These are phyloP conservation scores for Tricholaema leucomelas DNA, from an alignment of 2,113 vertebrate species.

Conservation along the genomic window DNA sequence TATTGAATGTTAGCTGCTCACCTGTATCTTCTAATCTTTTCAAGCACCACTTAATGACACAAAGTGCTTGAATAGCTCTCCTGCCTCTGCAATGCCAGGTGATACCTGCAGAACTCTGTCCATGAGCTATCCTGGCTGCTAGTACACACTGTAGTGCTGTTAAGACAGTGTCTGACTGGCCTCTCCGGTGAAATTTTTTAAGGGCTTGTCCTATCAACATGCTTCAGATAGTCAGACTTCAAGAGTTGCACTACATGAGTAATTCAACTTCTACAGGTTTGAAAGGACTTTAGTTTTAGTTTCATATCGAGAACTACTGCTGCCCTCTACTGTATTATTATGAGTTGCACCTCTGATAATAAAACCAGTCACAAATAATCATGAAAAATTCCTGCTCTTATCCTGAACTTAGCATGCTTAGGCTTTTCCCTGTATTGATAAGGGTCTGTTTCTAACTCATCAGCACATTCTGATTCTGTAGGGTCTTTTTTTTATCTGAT, in stretches of 20 bases:
- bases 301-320: slow-evolving; percentile 3
- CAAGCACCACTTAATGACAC: not conserved
- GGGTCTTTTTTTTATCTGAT: not conserved
- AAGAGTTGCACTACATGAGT: not conserved
- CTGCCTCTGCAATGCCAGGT: not conserved
- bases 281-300: not conserved
- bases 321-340: slow-evolving; percentile 60
- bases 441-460: not conserved
- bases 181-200: not conserved
- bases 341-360: not conserved
- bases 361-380: not conserved
- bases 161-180: not conserved
- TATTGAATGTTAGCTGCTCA: not conserved
- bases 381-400: not conserved
- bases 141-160: not conserved
- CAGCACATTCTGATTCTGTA: not conserved
- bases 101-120: not conserved
- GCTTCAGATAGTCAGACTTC: not conserved
- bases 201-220: not conserved
- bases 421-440: not conserved
- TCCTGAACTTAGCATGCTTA: not conserved
- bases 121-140: not conserved
- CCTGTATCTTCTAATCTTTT: not conserved
- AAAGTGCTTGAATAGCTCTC: not conserved
- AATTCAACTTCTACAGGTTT: not conserved